phyloP scores from a whole-genome alignment of 2,888 invertebrate species.

The Epinotia ramella region DNA sequence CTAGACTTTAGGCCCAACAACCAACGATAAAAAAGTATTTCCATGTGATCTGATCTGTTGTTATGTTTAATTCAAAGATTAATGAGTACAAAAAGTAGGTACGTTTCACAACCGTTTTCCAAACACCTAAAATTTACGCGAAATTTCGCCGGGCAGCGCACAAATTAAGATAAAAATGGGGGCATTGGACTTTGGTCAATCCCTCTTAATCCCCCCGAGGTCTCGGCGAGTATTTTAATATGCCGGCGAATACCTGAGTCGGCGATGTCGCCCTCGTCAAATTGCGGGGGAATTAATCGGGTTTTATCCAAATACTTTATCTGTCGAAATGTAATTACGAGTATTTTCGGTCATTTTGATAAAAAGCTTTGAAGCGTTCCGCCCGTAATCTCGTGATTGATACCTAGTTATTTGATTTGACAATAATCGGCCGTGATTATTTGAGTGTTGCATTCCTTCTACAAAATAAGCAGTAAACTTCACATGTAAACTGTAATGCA shows the following conservation, averaged over 20 bases:
- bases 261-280: constrained; percentile 24
- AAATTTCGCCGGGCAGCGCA: constrained; percentile 60
- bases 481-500: neutral
- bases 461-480: neutral
- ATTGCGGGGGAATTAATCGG: constrained; percentile 35
- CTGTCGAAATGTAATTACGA: constrained; percentile 22
- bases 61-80: neutral
- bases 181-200: constrained; percentile 66
- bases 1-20: no score
- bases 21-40: no score
- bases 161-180: constrained; percentile 76
- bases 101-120: constrained; percentile 1
- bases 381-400: constrained; percentile 1
- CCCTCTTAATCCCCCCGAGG: constrained; percentile 68
- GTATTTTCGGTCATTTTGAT: constrained; percentile 15
- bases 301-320: constrained; percentile 40
- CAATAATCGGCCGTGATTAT: constrained; percentile 7
- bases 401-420: neutral
- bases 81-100: neutral
- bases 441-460: neutral
- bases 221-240: constrained; percentile 57
- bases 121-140: constrained; percentile 62
- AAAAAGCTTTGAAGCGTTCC: constrained; percentile 11
- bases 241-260: constrained; percentile 37
- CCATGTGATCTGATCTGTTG: no score